Evolutionary conservation across 2,797 vertebrate species (phyloP).

Genomic region (Hyperoplus lanceolatus): DNA sequence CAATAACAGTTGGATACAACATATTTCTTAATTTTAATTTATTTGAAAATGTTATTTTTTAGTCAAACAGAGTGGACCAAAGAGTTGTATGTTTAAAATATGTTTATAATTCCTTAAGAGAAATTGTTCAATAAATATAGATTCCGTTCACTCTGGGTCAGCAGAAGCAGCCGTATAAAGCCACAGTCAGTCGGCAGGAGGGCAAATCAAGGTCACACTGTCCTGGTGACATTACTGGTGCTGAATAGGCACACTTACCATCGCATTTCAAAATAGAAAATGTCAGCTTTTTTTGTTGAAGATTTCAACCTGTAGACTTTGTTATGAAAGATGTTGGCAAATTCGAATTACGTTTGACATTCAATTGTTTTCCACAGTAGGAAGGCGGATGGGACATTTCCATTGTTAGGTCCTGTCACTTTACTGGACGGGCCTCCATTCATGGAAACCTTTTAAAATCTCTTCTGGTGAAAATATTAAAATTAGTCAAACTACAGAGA

Average conservation of each 20-base stretch:
- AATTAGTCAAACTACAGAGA: constrained; percentile 7
- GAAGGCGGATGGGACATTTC: background rate
- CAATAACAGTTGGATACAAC: background rate
- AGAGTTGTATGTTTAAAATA: background rate
- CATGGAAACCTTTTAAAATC: background rate
- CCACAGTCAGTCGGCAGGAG: background rate
- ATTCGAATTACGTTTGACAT: too few relatives aligned
- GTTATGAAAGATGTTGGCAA: too few relatives aligned
- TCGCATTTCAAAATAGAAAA: background rate
- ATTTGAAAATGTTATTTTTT: background rate
- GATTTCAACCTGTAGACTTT: too few relatives aligned
- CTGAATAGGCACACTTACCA: background rate
- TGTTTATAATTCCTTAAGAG: background rate
- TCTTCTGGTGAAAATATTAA: constrained; percentile 14
- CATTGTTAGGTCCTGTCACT: background rate
- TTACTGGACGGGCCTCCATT: background rate
- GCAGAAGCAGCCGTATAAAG: background rate
- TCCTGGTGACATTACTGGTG: background rate
- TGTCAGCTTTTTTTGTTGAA: too few relatives aligned
- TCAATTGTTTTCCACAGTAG: background rate
- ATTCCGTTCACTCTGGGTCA: fast-evolving
- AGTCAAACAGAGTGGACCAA: background rate
- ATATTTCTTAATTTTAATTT: background rate
- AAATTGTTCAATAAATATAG: background rate
- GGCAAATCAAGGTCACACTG: constrained; percentile 38